Percentiles rank a stretch among this genome's conserved stretches.
These are phyloP conservation scores for Salvelinus sp. DNA, from an alignment of 2,113 vertebrate species.

Conservation along the genomic window DNA sequence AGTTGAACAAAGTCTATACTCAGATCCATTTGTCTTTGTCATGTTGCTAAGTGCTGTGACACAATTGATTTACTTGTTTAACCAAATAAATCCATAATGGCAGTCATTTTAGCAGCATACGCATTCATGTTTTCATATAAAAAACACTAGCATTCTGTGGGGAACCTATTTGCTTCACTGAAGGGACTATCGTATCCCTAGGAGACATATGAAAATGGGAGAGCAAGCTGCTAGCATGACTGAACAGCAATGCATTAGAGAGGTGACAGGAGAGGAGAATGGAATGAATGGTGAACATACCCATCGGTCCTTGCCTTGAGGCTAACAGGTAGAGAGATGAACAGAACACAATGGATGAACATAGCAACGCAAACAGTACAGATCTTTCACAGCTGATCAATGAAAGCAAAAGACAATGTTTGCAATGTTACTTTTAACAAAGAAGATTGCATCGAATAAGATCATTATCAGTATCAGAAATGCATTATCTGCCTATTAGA, in stretches of 20 bases:
- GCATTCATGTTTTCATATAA: conserved; percentile 27
- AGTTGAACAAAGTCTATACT: conserved; percentile 35
- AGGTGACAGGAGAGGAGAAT: conserved; percentile 28
- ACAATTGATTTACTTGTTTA: conserved; percentile 25
- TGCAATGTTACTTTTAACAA: conserved; percentile 9
- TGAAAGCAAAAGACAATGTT: conserved; percentile 32
- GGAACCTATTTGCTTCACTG: conserved; percentile 27
- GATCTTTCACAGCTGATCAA: conserved; percentile 37
- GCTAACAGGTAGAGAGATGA: conserved; percentile 68
- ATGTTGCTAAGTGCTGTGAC: conserved; percentile 16
- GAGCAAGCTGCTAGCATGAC: not conserved
- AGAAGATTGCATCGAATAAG: conserved; percentile 29
- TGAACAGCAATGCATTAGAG: conserved; percentile 51
- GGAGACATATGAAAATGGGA: conserved; percentile 32
- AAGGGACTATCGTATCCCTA: not conserved
- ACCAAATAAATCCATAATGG: conserved; percentile 32
- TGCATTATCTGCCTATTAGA: not conserved
- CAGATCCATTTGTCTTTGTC: conserved; percentile 43
- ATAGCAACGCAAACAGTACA: conserved; percentile 60
- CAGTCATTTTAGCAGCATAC: conserved; percentile 31
- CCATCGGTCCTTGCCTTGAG: conserved; percentile 77
- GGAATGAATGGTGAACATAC: conserved; percentile 71
- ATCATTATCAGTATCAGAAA: not conserved
- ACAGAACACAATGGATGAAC: conserved; percentile 64
- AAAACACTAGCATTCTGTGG: not conserved